Conservation (phyloP, 2,888 invertebrate species). For the Lasioglossum vierecki region DNA sequence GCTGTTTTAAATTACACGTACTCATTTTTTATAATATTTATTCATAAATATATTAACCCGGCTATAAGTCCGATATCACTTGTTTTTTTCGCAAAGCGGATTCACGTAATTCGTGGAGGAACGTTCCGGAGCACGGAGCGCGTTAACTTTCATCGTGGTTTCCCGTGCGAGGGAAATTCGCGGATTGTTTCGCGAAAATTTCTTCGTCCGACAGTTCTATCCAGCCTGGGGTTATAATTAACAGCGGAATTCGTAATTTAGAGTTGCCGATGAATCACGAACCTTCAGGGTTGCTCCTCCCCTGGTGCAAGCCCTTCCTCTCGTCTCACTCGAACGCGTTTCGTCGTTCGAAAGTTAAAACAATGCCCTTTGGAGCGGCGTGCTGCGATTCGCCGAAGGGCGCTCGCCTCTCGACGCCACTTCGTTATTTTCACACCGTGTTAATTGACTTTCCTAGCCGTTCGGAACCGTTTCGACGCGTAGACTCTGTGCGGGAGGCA, state of each 20-base stretch:
- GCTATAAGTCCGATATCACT: neutral
- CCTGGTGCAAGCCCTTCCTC: neutral
- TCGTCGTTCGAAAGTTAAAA: conserved; percentile 41
- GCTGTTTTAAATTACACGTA: too few relatives aligned
- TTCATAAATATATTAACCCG: too few relatives aligned
- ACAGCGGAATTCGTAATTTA: conserved; percentile 32
- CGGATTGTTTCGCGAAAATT: neutral
- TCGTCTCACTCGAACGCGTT: conserved; percentile 6
- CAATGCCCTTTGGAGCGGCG: conserved; percentile 64
- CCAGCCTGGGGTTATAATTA: conserved; percentile 24
- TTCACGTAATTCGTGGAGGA: neutral
- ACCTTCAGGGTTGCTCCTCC: conserved; percentile 3
- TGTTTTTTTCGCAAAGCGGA: neutral
- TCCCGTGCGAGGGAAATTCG: neutral
- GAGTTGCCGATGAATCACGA: conserved; percentile 42
- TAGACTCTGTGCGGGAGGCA: neutral
- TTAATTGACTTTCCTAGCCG: conserved; percentile 64
- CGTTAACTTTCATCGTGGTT: neutral
- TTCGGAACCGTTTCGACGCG: neutral
- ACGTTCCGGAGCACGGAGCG: neutral
- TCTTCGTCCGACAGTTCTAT: neutral
- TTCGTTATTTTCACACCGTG: conserved; percentile 65
- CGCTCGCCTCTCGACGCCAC: conserved; percentile 29
- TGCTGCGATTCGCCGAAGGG: conserved; percentile 32
- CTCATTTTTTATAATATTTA: too few relatives aligned